These are phyloP conservation scores for Bubo blakistoni DNA, from an alignment of 2,113 vertebrate genomes.

Conservation along the genomic window DNA sequence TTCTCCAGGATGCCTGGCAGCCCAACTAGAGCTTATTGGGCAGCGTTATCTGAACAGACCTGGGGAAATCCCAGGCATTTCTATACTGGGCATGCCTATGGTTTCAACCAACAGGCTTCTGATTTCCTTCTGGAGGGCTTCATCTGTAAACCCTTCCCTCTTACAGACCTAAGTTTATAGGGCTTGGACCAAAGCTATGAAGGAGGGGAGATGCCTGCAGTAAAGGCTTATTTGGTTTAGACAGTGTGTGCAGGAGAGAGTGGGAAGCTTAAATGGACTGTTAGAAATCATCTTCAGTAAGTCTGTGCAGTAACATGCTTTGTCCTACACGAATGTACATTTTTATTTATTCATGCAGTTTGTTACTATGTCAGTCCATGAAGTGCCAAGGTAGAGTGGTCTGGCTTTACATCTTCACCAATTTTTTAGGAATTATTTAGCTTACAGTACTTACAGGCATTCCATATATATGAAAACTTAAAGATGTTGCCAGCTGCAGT, in stretches of 20 bases:
- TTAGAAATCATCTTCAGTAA: not conserved
- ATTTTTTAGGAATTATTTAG: not conserved
- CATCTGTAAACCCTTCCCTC: not conserved
- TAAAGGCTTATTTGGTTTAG: not conserved
- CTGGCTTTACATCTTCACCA: not conserved
- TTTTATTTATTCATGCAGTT: not conserved
- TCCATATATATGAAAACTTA: not conserved
- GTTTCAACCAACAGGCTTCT: not conserved
- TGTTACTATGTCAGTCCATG: not conserved
- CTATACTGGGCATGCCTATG: accelerated
- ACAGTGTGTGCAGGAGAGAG: not conserved
- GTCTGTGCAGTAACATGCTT: not conserved
- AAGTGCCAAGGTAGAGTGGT: not conserved
- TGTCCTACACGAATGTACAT: not conserved
- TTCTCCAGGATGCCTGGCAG: not conserved
- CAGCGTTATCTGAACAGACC: not conserved
- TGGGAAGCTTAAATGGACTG: not conserved
- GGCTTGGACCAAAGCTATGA: not conserved
- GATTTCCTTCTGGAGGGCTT: not conserved
- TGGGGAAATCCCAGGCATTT: not conserved
- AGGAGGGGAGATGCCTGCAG: not conserved
- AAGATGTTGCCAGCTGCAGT: not conserved
- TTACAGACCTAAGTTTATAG: not conserved
- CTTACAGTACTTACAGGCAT: not conserved
- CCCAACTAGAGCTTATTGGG: not conserved